Evolutionary conservation across 2,888 invertebrate species (phyloP).

Genomic region (Andrena haemorrhoa): DNA sequence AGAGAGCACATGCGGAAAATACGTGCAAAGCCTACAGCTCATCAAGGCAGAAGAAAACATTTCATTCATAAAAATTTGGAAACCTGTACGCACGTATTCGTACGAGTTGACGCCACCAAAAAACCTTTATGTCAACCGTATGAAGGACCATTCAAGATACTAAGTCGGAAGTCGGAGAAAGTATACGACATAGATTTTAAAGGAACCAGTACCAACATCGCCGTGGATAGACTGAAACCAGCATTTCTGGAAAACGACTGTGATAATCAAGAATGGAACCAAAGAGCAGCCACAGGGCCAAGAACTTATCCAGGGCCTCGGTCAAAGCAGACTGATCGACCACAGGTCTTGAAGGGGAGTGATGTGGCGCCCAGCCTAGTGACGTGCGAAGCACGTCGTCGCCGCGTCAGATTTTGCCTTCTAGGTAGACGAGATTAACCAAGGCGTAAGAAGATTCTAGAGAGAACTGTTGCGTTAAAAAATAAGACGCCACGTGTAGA

Average conservation of each 20-base stretch:
- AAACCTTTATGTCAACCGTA: neutral
- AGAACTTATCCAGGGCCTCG: too few relatives aligned
- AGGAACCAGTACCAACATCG: neutral
- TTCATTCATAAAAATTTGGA: neutral
- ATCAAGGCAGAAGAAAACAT: neutral
- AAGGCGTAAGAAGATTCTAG: too few relatives aligned
- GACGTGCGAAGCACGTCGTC: too few relatives aligned
- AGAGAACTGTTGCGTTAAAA: too few relatives aligned
- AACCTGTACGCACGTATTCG: neutral
- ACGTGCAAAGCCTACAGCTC: neutral
- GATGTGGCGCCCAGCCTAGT: too few relatives aligned
- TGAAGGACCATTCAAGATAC: constrained; percentile 4
- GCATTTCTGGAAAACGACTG: neutral
- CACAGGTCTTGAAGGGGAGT: too few relatives aligned
- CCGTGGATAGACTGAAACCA: neutral
- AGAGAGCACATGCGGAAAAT: neutral
- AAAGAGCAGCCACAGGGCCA: too few relatives aligned
- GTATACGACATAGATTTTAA: neutral
- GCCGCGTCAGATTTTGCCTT: too few relatives aligned
- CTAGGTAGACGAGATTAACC: too few relatives aligned
- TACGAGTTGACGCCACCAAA: neutral
- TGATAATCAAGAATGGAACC: too few relatives aligned
- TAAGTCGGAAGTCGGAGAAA: neutral
- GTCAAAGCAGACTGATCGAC: too few relatives aligned
- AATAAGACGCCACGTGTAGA: too few relatives aligned